phyloP scores from a whole-genome alignment of 2,113 vertebrate genomes.

The Periophthalmus modestus region DNA sequence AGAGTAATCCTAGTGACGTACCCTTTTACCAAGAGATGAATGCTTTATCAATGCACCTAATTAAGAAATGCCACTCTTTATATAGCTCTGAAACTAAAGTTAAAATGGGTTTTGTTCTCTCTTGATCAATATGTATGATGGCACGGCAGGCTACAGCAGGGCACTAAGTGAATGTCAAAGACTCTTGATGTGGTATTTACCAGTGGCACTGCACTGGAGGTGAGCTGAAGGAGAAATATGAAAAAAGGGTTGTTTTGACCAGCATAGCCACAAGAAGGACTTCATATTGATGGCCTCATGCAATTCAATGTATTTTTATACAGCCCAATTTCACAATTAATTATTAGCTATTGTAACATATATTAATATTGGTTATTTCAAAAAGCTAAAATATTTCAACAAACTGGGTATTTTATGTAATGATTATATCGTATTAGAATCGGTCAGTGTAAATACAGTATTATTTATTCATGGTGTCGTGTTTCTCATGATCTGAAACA shows the following conservation, averaged over 20 bases:
- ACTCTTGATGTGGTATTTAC: conserved; percentile 18
- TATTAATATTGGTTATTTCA: no score
- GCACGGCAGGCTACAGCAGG: conserved; percentile 14
- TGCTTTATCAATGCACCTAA: conserved; percentile 82
- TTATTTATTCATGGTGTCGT: no score
- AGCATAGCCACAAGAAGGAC: background rate
- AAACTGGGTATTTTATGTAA: background rate
- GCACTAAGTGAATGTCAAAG: conserved; percentile 44
- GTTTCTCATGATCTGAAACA: no score
- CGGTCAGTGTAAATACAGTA: background rate
- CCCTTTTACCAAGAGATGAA: conserved; percentile 76
- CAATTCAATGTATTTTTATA: background rate
- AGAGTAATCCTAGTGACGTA: conserved; percentile 61
- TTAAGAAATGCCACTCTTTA: conserved; percentile 77
- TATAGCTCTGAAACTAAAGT: conserved; percentile 69
- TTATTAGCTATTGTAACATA: no score
- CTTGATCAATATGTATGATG: conserved; percentile 72
- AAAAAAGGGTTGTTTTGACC: background rate
- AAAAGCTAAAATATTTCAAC: background rate
- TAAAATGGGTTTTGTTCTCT: conserved; percentile 64
- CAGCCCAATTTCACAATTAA: background rate
- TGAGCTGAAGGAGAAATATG: background rate
- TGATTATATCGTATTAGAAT: background rate
- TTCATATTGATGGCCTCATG: background rate
- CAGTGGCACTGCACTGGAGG: background rate